Evolutionary conservation across 2,888 invertebrate genomes (phyloP).

Genomic region (Stegophylla sp.): DNA sequence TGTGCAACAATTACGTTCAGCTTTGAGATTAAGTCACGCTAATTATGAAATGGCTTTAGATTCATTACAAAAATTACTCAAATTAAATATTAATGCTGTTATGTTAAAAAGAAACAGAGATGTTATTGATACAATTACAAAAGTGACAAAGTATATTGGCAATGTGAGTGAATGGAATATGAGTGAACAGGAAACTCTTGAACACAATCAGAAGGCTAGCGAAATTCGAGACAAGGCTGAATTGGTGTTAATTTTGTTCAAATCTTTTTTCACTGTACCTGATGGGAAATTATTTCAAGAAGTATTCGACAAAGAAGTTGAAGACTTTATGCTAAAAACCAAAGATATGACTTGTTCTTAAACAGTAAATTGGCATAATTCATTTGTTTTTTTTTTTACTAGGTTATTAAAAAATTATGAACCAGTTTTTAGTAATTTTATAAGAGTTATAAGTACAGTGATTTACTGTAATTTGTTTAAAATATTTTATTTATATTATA

Average conservation of each 20-base stretch:
- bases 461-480: too few relatives aligned
- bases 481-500: too few relatives aligned
- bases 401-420: too few relatives aligned
- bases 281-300: constrained; percentile 76
- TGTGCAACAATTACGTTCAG: constrained; percentile 73
- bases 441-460: too few relatives aligned
- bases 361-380: too few relatives aligned
- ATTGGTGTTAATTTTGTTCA: constrained; percentile 69
- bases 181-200: constrained; percentile 64
- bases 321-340: constrained; percentile 74
- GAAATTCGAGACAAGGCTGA: constrained; percentile 76
- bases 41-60: constrained; percentile 77
- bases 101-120: constrained; percentile 84
- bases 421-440: too few relatives aligned
- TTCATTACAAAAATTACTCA: constrained; percentile 71
- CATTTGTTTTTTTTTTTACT: too few relatives aligned
- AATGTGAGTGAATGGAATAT: constrained; percentile 79
- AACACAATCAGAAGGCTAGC: constrained; percentile 68
- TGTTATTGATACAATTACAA: constrained; percentile 78
- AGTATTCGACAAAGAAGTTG: constrained; percentile 73
- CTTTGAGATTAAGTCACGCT: constrained; percentile 73
- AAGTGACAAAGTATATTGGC: constrained; percentile 74
- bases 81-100: constrained; percentile 72
- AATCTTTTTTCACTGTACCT: constrained; percentile 70
- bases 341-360: constrained; percentile 70